Evolutionary conservation across 1,140 invertebrate genomes (phyloP).

Genomic region (Rhysida immarginata): DNA sequence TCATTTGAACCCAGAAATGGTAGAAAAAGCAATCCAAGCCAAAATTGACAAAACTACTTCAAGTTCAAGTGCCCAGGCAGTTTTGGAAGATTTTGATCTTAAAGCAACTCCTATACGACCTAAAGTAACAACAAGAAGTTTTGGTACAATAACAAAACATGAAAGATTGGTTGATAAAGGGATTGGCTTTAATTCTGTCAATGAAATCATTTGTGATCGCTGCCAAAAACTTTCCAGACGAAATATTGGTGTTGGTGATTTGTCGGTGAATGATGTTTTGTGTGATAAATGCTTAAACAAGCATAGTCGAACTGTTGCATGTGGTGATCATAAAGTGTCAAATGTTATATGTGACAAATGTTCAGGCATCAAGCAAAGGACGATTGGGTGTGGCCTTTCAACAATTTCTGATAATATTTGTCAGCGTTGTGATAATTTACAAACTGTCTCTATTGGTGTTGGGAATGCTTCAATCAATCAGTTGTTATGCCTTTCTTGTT

Average conservation of each 20-base stretch:
- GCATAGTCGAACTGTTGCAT: background rate
- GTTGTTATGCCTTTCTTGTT: background rate
- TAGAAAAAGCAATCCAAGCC: background rate
- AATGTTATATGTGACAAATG: constrained; percentile 14
- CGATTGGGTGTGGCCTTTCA: constrained; percentile 12
- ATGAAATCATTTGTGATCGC: constrained; percentile 34
- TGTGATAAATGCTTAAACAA: constrained; percentile 18
- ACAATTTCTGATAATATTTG: constrained; percentile 14
- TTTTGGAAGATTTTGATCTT: too few relatives aligned
- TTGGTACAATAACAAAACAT: constrained; percentile 26
- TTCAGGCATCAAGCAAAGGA: background rate
- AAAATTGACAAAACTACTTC: background rate
- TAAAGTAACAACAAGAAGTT: too few relatives aligned
- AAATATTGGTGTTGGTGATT: constrained; percentile 29
- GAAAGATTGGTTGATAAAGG: constrained; percentile 31
- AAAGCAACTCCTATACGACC: too few relatives aligned
- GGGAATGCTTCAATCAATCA: constrained; percentile 14
- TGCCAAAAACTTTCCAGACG: constrained; percentile 29
- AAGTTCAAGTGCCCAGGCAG: background rate
- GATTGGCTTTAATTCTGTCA: constrained; percentile 32
- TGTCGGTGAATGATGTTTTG: constrained; percentile 8
- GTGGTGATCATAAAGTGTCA: constrained; percentile 16
- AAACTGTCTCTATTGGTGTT: constrained; percentile 11
- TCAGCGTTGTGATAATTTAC: constrained; percentile 13
- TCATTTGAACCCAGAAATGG: background rate